phyloP scores from a whole-genome alignment of 2,888 invertebrate species.

The Hylaea fasciaria region DNA sequence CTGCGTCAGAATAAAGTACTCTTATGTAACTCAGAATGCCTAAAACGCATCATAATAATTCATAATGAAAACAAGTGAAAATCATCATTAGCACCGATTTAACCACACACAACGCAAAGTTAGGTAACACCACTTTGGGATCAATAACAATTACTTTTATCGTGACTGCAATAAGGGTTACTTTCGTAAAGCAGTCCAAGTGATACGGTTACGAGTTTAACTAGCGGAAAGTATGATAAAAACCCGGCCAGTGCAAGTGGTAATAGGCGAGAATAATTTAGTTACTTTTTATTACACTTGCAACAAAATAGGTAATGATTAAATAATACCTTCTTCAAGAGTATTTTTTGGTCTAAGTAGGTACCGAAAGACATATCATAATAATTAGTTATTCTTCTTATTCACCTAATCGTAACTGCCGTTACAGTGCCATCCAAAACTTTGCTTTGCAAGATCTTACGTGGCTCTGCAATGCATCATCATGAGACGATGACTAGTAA shows the following conservation, averaged over 20 bases:
- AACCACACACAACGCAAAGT: conserved; percentile 26
- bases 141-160: background rate
- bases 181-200: conserved; percentile 9
- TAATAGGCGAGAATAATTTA: conserved; percentile 27
- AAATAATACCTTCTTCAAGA: background rate
- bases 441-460: too few species aligned
- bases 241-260: conserved; percentile 31
- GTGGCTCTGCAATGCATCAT: too few species aligned
- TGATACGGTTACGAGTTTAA: conserved; percentile 32
- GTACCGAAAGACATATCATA: too few species aligned
- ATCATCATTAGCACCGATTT: conserved; percentile 27
- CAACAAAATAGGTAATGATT: conserved; percentile 14
- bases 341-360: background rate
- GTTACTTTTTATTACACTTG: conserved; percentile 28
- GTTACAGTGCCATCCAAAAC: too few species aligned
- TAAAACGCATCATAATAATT: conserved; percentile 18
- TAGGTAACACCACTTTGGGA: conserved; percentile 18
- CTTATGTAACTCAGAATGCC: conserved; percentile 12
- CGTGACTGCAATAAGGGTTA: conserved; percentile 12
- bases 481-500: too few species aligned
- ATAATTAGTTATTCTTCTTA: too few species aligned
- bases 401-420: background rate
- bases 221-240: conserved; percentile 33
- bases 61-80: conserved; percentile 26
- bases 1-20: conserved; percentile 1